These are phyloP conservation scores for Apamea monoglypha DNA, from an alignment of 2,888 invertebrate species.

Conservation along the genomic window DNA sequence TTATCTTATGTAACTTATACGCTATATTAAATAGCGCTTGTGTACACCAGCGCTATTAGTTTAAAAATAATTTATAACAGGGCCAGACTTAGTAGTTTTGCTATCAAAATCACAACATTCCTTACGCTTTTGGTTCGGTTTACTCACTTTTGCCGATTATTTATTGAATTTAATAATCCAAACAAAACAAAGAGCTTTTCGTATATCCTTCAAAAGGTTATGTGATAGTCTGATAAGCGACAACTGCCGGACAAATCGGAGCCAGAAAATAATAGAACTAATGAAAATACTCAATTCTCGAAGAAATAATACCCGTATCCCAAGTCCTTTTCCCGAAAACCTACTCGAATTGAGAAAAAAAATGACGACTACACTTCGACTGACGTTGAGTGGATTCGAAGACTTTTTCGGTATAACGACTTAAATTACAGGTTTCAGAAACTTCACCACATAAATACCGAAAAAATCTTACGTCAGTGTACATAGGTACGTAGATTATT, in stretches of 20 bases:
- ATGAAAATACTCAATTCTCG: background rate
- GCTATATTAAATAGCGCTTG: too few relatives aligned
- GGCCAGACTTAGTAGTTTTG: background rate
- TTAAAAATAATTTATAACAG: background rate
- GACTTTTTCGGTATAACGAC: slow-evolving; percentile 5
- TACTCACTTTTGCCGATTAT: background rate
- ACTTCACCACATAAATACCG: background rate
- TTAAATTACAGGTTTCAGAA: background rate
- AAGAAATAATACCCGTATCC: background rate
- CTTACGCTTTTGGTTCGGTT: too few relatives aligned
- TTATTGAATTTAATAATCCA: background rate
- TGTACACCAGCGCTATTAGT: background rate
- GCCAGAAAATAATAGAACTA: background rate
- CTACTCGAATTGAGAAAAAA: background rate
- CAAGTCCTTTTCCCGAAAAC: background rate
- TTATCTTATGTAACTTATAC: too few relatives aligned
- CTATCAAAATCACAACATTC: background rate
- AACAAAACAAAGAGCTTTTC: background rate
- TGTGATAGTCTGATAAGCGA: background rate
- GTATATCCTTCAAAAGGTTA: background rate
- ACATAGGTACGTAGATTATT: slow-evolving; percentile 15
- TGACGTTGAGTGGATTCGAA: slow-evolving; percentile 18
- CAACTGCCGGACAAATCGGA: background rate
- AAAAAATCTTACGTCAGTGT: background rate
- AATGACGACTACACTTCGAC: background rate